Evolutionary conservation across 2,888 invertebrate genomes (phyloP), one percentile per base, ranked within the genome.

Genomic region (Rhyacophila evoluta): DNA sequence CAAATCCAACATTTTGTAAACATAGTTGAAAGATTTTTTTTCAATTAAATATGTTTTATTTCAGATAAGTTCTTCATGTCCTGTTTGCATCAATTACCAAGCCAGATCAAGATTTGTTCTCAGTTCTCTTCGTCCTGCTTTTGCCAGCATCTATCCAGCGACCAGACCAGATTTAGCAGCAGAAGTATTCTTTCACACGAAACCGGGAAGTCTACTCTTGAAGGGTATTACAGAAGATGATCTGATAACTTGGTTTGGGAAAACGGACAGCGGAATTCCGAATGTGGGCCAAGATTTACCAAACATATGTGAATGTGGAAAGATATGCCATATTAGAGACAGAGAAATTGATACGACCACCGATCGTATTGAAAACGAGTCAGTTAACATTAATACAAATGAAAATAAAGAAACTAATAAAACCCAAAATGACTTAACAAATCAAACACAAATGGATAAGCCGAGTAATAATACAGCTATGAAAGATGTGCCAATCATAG

Each of bases 211-310:
- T 81, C 90, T 90, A 10, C 86, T 93, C 36, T 86, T 93, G 0
- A 88, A 89, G 83, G 92, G 91, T 5, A 92, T 92, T 33, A 92
- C 92, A 11, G 92, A 92, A 75, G 93, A 93, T 83, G 93, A 93
- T 83, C 88, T 92, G 19, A 92, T 92, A 33, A 93, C 92, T 1
- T 93, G 93, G 93, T 93, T 93, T 83, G 92, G 92, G 41, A 90
- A 90, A 86, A 91, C 91, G 78, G 89, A 89, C 84, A 90, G 88
- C 81, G 86, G 89, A 1, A 88, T 87, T 83, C 87, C 87, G 1
- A 87, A 85, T 33, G 84, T 88, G 2, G 89, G 86, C 80, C 89
- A 90, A 79, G 89, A 90, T 83, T 83, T 84, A 73, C 82, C 84
- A 3, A 88, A 89, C 41, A 88, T 91, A 76, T 91, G 91, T 79